Base-by-base conservation (phyloP, 2,888 invertebrate genomes). In the Agrotis clavis region DNA sequence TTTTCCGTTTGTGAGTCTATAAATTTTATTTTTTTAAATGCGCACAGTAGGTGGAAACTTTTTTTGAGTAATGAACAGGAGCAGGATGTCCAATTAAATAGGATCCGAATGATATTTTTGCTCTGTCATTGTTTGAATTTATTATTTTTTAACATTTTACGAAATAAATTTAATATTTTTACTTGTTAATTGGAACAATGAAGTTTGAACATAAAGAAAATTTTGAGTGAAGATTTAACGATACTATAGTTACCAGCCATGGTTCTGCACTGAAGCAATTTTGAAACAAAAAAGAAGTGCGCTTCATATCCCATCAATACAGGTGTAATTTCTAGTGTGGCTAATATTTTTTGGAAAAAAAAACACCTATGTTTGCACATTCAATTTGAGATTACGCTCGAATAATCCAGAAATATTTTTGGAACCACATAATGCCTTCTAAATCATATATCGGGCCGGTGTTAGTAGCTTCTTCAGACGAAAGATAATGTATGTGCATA, bases 1-100 rank as follows among this genome's bases (percentile, higher is more conserved):
- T 73, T 68, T 81, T 54, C 76, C 72, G 57, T 81, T 83, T 64
- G 63, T 45, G 67, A 69, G 25, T 74, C 61, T 62, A 53, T 71
- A 70, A 77, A 77, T 74, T 72, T 74, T 61, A 66, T 74, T 81
- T 70, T 21, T 1, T 19, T 56, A 62, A 74, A 64, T 66, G 65
- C 69, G 72, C 61, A 69, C 25, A 67, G 59, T 59, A 62, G 18
- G 18, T 18, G 50, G n/a, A 45, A 59, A 57, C n/a, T 51, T 70
- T 68, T 66, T 75, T 67, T 68, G 51, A 61, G 57, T 64, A 53
- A 64, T 75, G 21, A 71, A 71, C 51, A 63, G 19, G n/a, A 62
- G 35, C 41, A 62, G 65, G 60, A 30, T 13, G 51, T 70, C 50
- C 56, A 79, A 78, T 81, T 78, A 73, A 67, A 62, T 56, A 21